Evolutionary conservation across 2,797 vertebrate species (phyloP).

Genomic region (Kryptolebias ocellatus): DNA sequence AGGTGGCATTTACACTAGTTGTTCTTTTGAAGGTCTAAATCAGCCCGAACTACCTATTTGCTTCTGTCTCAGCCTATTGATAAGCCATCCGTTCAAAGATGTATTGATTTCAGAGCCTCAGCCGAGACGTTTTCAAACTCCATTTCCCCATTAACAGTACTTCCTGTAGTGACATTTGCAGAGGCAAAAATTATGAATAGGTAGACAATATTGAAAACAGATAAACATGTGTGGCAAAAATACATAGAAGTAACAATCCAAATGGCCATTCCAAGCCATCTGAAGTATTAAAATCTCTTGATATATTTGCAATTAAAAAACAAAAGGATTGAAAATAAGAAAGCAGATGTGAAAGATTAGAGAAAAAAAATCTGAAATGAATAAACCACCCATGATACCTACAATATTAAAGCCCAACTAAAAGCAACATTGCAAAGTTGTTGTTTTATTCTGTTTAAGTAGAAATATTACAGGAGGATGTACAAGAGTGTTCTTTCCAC

Average conservation of each 20-base stretch:
- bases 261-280: slow-evolving; percentile 25
- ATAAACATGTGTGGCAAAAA: slow-evolving; percentile 34
- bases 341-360: neutral
- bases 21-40: slow-evolving; percentile 34
- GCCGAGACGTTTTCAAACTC: slow-evolving; percentile 73
- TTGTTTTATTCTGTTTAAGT: no score
- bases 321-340: slow-evolving; percentile 12
- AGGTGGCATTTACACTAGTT: slow-evolving; percentile 46
- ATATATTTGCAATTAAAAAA: slow-evolving; percentile 19
- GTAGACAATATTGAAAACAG: slow-evolving; percentile 62
- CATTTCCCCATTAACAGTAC: slow-evolving; percentile 72
- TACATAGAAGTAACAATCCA: slow-evolving; percentile 30
- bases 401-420: neutral
- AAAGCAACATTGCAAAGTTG: no score
- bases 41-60: slow-evolving; percentile 45
- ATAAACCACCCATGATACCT: neutral
- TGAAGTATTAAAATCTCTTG: slow-evolving; percentile 13
- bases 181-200: slow-evolving; percentile 46
- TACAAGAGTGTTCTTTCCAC: no score
- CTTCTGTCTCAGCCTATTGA: slow-evolving; percentile 64
- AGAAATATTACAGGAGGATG: no score
- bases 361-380: slow-evolving; percentile 1
- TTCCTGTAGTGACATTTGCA: slow-evolving; percentile 63
- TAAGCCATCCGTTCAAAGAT: slow-evolving; percentile 72
- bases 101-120: slow-evolving; percentile 66